Evolutionary conservation across 2,113 vertebrate genomes (phyloP), one percentile per base, ranked within the genome.

Genomic region (Paratilapia polleni): DNA sequence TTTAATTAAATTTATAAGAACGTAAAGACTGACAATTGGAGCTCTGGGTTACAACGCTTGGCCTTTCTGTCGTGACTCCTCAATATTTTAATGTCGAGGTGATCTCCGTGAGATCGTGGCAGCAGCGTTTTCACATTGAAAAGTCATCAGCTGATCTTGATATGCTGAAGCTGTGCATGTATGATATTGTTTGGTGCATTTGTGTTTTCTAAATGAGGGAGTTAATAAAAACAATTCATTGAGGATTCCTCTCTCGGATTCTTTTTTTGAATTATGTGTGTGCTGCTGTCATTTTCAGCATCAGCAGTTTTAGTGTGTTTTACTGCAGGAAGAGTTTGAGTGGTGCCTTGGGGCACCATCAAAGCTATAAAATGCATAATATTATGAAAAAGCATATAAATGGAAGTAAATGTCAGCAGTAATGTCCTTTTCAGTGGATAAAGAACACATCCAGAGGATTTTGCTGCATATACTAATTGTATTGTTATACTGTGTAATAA

Each of bases 131-230:
- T 95, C 94, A 95, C 91, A 94, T 94, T 95, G 94, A 95, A 95
- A 95, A 92, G 94, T 92, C 89, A 87, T 93, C 89, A 92, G 90
- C 92, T 88, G 93, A 94, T 94, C 92, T 94, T 88, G 92, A 93
- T 88, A 93, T 87, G 93, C 91, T 93, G 92, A 94, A 94, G 86
- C 91, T 87, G 93, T 95, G 94, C 94, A 95, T 95, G 94, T 93
- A 93, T 83, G 82, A 94, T 94, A 95, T 94, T 4, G 94, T 95
- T 94, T 94, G 89, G 94, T 95, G 94, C 91, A 95, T 95, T 93
- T 90, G 92, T 95, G 93, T 95, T 95, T 95, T 95, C 83, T 94
- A 95, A 94, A 91, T 80, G 87, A 93, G 88, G 88, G 81, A 88
- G 82, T 93, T 95, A 95, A 94, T 94, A 94, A 94, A 95, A 95